Evolutionary conservation across 2,113 vertebrate species (phyloP).

Genomic region (Oncorhynchus clarkii): DNA sequence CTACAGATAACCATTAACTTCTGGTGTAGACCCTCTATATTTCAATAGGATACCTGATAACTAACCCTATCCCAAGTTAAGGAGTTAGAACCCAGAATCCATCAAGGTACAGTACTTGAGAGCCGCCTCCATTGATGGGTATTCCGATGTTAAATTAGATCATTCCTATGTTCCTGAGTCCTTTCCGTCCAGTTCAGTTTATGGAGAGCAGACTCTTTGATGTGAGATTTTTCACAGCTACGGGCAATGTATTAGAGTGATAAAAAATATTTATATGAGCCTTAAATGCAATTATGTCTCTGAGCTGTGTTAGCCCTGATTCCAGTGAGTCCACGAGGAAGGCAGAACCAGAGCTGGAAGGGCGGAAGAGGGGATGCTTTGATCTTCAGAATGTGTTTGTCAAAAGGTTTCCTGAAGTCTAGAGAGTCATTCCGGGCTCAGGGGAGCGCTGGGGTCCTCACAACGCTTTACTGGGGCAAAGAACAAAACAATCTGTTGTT

Average conservation of each 20-base stretch:
- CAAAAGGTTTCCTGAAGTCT: slow-evolving; percentile 47
- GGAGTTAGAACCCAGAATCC: too few species aligned
- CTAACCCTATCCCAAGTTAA: neutral
- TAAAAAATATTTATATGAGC: slow-evolving; percentile 61
- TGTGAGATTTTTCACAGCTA: slow-evolving; percentile 42
- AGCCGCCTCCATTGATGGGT: neutral
- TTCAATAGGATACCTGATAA: too few species aligned
- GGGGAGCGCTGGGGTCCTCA: slow-evolving; percentile 22
- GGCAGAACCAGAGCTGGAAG: slow-evolving; percentile 17
- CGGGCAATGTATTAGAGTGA: slow-evolving; percentile 54
- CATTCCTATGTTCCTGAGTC: slow-evolving; percentile 26
- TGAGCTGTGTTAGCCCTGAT: slow-evolving; percentile 51
- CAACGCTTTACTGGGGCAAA: slow-evolving; percentile 27
- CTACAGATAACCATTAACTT: too few species aligned
- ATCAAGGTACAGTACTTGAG: neutral
- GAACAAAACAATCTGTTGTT: slow-evolving; percentile 37
- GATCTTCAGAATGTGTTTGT: slow-evolving; percentile 49
- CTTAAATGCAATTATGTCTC: slow-evolving; percentile 57
- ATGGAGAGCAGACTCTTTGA: slow-evolving; percentile 45
- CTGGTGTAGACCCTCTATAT: too few species aligned
- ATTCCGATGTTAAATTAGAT: slow-evolving; percentile 2
- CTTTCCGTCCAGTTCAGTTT: slow-evolving; percentile 16
- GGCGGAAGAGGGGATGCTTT: slow-evolving; percentile 40
- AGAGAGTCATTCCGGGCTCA: slow-evolving; percentile 37
- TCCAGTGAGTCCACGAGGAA: slow-evolving; percentile 42